Evolutionary conservation across 2,113 vertebrate species (phyloP), one percentile per base, ranked within the genome.

Genomic region (Aix galericulata): DNA sequence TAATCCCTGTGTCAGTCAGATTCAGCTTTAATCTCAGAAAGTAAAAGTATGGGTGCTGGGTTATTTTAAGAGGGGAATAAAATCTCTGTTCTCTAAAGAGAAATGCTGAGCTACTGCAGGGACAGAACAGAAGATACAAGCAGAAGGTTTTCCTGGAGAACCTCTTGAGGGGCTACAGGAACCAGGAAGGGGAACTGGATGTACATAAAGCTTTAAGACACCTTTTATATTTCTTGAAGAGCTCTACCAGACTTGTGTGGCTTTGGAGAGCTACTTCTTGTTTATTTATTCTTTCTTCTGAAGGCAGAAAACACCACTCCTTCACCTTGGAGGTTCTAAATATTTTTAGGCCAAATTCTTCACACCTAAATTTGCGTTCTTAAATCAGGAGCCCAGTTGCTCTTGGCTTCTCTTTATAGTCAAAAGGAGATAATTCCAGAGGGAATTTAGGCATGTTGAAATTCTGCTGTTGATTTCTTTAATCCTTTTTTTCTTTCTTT

Each of bases 1-100:
- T 95, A 86, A 95, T 95, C 90, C 92, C 18, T 1, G 0, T 76
- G 82, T 91, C 93, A 94, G 69, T 75, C 82, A 82, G 64, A 80
- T 93, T 95, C 86, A 91, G 31, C 58, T 82, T 91, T 92, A 59
- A 46, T 73, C 86, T 73, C 81, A 78, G 82, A 91, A 76, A 89
- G 74, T 60, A 89, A 87, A 94, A 95, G 93, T 9, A 40, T 26
- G 7, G n/a, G 27, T 62, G 60, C 17, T 23, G 62, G 16, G 36
- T 59, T 84, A 17, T 82, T 91, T 82, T 62, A 9, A 84, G 62
- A 48, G n/a, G 69, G 68, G 42, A 90, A 88, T 81, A 55, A 90
- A 93, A 79, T 86, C 62, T 50, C 72, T 38, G 21, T n/a, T 77
- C 62, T 82, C 77, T 36, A 9, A 58, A 66, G 15, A 25, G 23